Evolutionary conservation across 2,113 vertebrate species (phyloP).

Genomic region (Bos taurus): DNA sequence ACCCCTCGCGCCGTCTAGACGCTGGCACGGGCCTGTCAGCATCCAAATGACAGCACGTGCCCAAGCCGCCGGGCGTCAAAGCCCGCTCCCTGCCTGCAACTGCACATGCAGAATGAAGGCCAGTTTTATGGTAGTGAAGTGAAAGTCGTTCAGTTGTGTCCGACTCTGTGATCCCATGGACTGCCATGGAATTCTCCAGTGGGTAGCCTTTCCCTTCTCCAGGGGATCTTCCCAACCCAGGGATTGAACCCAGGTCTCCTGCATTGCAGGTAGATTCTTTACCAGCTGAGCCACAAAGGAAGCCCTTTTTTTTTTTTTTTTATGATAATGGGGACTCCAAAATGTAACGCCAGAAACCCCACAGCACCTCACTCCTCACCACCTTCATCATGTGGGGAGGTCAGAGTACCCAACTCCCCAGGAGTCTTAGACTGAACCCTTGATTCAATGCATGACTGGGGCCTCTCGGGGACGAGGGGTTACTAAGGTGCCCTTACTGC

Average conservation of each 20-base stretch:
- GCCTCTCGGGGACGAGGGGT: background rate
- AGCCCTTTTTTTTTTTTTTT: background rate
- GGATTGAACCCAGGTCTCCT: background rate
- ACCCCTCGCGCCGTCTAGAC: background rate
- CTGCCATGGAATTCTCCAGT: background rate
- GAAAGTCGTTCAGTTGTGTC: background rate
- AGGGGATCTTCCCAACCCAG: background rate
- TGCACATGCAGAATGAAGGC: fast-evolving
- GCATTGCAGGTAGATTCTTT: background rate
- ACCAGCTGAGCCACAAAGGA: background rate
- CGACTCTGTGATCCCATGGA: background rate
- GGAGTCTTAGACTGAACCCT: background rate
- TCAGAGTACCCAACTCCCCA: background rate
- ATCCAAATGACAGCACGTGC: background rate
- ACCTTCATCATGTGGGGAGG: background rate
- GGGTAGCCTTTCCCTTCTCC: background rate
- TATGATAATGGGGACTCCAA: background rate
- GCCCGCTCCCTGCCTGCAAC: background rate
- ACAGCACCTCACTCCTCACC: background rate
- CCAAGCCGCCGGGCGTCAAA: background rate
- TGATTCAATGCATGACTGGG: background rate
- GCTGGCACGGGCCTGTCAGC: background rate
- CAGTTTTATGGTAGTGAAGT: background rate
- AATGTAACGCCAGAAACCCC: background rate
- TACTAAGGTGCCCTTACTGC: background rate